Evolutionary conservation across 2,113 vertebrate genomes (phyloP).

Genomic region (Anser brachyrhynchus): DNA sequence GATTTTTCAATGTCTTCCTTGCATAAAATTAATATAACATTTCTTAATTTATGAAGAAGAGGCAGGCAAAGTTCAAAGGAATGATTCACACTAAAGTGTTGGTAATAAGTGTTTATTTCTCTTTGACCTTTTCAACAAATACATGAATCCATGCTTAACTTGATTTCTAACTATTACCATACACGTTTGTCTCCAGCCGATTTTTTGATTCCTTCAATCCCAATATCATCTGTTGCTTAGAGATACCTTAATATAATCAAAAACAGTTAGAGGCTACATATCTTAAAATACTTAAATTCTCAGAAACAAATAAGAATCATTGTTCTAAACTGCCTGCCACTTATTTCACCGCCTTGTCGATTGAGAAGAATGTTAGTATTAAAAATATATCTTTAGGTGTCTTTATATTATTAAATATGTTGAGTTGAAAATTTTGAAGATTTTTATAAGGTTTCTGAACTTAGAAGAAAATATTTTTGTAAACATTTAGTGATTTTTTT

Average conservation of each 20-base stretch:
- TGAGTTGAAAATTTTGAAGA: background rate
- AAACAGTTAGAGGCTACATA: background rate
- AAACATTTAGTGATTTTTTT: background rate
- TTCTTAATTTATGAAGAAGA: background rate
- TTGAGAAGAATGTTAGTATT: background rate
- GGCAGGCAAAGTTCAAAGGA: background rate
- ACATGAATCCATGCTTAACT: background rate
- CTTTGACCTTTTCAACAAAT: background rate
- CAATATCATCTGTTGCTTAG: background rate
- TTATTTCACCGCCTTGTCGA: background rate
- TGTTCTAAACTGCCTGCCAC: background rate
- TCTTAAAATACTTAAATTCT: background rate
- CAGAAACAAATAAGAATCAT: background rate
- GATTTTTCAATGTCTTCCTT: background rate
- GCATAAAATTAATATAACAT: background rate
- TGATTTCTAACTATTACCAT: background rate
- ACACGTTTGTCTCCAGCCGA: background rate
- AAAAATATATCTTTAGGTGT: background rate
- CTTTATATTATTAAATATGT: background rate
- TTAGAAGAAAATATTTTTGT: background rate
- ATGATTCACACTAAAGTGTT: background rate
- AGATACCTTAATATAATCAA: background rate
- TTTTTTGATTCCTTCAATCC: background rate
- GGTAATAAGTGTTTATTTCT: background rate
- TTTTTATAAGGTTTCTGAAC: background rate